phyloP scores from a whole-genome alignment of 2,113 vertebrate species.

The Eublepharis macularius region DNA sequence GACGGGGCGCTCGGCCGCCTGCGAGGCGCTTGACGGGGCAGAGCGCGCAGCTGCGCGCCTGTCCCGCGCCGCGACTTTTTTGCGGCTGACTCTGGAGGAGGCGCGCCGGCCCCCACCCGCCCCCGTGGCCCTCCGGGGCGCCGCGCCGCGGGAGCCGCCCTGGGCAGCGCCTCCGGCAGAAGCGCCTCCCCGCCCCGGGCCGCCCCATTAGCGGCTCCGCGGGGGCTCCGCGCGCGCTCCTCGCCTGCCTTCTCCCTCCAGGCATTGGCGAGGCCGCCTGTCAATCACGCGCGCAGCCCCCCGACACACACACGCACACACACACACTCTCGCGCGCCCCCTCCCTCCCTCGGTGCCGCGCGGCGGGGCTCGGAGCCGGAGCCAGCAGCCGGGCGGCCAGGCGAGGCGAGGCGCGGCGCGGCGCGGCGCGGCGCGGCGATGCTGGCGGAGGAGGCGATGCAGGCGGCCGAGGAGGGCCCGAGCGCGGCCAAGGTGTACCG shows the following conservation, averaged over 20 bases:
- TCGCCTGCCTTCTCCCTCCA: conserved; percentile 79
- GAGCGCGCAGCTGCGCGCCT: too few relatives aligned
- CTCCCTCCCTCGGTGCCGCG: conserved; percentile 9
- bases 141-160: neutral
- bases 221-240: conserved; percentile 71
- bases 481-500: conserved; percentile 88
- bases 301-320: conserved; percentile 58
- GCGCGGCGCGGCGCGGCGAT: conserved; percentile 49
- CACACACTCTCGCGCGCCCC: conserved; percentile 29
- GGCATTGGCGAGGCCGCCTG: conserved; percentile 90
- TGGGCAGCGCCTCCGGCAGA: neutral
- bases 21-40: too few relatives aligned
- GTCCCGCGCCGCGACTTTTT: too few relatives aligned
- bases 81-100: too few relatives aligned
- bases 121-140: neutral
- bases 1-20: too few relatives aligned
- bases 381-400: conserved; percentile 65
- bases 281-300: conserved; percentile 79
- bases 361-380: conserved; percentile 63
- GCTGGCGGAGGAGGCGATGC: conserved; percentile 87
- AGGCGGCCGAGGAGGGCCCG: conserved; percentile 87
- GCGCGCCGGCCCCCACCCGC: too few relatives aligned
- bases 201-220: conserved; percentile 70
- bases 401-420: conserved; percentile 53
- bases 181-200: conserved; percentile 68